Conservation (phyloP, 2,113 vertebrate genomes). For the Meles meles region DNA sequence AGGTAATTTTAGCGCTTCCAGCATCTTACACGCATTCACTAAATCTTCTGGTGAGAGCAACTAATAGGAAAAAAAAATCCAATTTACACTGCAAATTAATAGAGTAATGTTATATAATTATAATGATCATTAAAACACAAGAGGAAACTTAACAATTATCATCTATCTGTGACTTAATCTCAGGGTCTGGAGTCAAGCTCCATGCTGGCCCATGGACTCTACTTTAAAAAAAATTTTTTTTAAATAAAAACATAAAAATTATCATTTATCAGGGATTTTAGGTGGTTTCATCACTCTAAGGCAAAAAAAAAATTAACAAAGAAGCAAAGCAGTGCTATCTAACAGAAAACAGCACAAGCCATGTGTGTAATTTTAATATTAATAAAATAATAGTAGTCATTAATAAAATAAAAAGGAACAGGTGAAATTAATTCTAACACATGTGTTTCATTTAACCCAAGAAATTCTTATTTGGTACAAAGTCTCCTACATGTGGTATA, state of each 20-base stretch:
- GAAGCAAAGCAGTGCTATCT: not conserved
- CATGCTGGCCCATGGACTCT: not conserved
- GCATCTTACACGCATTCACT: slow-evolving; percentile 96
- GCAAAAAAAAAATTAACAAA: not conserved
- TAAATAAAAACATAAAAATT: not conserved
- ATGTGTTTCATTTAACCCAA: not conserved
- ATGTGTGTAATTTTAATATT: not conserved
- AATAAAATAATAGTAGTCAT: not conserved
- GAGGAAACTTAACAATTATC: not conserved
- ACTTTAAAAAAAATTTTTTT: not conserved
- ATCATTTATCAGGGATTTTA: not conserved
- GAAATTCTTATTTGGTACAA: not conserved
- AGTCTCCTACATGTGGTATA: not conserved
- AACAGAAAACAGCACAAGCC: not conserved
- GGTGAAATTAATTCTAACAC: not conserved
- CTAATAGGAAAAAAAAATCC: slow-evolving; percentile 68
- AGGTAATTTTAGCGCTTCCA: slow-evolving; percentile 93
- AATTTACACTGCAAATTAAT: not conserved
- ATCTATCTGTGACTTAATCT: not conserved
- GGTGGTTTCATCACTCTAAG: not conserved
- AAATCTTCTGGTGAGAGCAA: slow-evolving; percentile 93
- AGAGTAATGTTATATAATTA: not conserved
- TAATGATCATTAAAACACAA: not conserved
- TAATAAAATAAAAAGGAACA: not conserved
- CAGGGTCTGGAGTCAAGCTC: not conserved